These are phyloP conservation scores for Noturus placidus DNA, from an alignment of 2,113 vertebrate genomes.

Conservation along the genomic window DNA sequence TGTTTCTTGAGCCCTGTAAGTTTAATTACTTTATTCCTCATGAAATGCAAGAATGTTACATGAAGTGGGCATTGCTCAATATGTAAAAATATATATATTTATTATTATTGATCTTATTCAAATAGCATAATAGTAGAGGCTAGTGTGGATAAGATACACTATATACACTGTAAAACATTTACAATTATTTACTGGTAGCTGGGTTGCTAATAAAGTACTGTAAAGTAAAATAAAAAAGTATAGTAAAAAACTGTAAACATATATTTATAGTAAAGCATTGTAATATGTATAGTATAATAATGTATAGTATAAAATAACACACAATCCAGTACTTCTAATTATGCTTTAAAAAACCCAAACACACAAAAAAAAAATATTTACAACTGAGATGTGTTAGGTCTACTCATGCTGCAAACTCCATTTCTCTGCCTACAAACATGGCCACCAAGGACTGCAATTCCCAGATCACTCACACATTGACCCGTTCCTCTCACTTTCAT, in stretches of 20 bases:
- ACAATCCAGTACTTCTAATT: not conserved
- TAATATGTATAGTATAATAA: not conserved
- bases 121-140: not conserved
- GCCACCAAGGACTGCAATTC: no score
- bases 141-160: not conserved
- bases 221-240: no score
- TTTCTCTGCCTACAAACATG: no score
- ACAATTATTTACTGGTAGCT: no score
- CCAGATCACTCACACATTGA: no score
- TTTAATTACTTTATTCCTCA: not conserved
- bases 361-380: no score
- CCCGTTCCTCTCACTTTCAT: no score
- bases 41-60: not conserved
- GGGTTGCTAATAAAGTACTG: no score
- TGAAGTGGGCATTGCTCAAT: not conserved
- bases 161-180: not conserved
- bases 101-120: not conserved
- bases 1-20: not conserved
- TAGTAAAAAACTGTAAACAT: not conserved
- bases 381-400: no score
- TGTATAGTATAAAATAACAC: not conserved
- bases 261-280: not conserved
- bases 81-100: not conserved
- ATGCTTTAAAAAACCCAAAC: no score
- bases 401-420: no score